These are phyloP conservation scores for Nasonia oneida DNA, from an alignment of 2,888 invertebrate species.

Conservation along the genomic window DNA sequence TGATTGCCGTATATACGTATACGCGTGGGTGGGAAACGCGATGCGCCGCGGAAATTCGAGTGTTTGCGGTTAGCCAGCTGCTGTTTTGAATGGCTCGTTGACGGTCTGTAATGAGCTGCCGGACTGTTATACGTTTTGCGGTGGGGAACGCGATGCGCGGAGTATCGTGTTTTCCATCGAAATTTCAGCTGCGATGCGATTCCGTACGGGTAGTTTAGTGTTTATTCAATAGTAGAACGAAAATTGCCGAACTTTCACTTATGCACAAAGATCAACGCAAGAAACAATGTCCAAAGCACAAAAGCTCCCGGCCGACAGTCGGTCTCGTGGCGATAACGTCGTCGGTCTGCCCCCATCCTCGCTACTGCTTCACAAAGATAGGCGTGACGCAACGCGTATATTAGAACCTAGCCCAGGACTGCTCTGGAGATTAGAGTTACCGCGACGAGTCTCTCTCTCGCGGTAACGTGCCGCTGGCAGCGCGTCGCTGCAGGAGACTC, in stretches of 20 bases:
- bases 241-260: not conserved
- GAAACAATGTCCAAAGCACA: not conserved
- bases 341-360: not conserved
- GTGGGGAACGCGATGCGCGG: not conserved
- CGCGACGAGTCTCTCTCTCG: not conserved
- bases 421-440: not conserved
- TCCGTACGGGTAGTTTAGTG: not conserved
- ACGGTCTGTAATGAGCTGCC: not conserved
- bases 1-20: too few species aligned
- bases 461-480: not conserved
- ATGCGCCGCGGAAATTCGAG: not conserved
- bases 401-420: not conserved
- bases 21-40: not conserved
- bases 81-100: not conserved
- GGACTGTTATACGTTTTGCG: not conserved
- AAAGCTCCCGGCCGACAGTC: not conserved
- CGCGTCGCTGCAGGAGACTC: not conserved
- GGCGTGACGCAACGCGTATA: not conserved
- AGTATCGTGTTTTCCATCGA: not conserved
- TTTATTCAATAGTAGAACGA: not conserved
- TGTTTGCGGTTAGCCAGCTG: not conserved
- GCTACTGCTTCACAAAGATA: not conserved
- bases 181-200: not conserved
- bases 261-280: too few species aligned
- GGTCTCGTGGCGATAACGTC: not conserved